Evolutionary conservation across 1,140 invertebrate species (phyloP), one percentile per base, ranked within the genome.

Genomic region (Lordiphosa mommai): DNA sequence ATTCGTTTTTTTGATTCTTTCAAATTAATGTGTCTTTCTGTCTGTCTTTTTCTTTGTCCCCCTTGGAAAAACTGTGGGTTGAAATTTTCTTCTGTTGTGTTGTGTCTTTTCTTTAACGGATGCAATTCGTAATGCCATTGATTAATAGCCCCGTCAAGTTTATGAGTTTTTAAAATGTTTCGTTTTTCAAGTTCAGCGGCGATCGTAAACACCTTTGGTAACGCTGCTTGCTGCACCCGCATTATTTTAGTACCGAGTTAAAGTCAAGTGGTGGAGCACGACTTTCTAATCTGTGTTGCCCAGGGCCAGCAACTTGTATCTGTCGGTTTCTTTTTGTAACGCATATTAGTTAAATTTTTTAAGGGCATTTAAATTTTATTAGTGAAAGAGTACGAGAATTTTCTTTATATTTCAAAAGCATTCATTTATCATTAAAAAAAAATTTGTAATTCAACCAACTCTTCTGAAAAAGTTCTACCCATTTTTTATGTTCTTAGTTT

Each of bases 281-380:
- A 76, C 77, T 82, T 82, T 82, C 77, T 82, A 84, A 82, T 76
- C 77, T 71, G 44, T 67, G 47, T 27, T 7, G 23, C 6, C 23
- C 23, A 7, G 23, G 6, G 23, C 16, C 16, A 17, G 6, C 23
- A 7, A 7, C 23, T 23, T 6, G 4, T 23, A 6, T 6, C 5
- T 7, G 2, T 27, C 23, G 23, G 23, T 27, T 6, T 6, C 23
- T 27, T 27, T 27, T 27, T 27, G 23, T 27, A 7, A 27, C 23
- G 23, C 23, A 27, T 27, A 2, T 27, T 4, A 27, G 23, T 27
- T 27, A 7, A 27, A 27, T 27, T 27, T 27, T 7, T 7, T 2
- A 27, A 27, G 6, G 23, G 4, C 23, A 27, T 27, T 27, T 27
- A 6, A 27, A 7, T 5, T 27, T n/a, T n/a, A n/a, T n/a, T n/a